These are phyloP conservation scores for Rattus norvegicus DNA, from an alignment of 2,113 vertebrate species.

Conservation along the genomic window DNA sequence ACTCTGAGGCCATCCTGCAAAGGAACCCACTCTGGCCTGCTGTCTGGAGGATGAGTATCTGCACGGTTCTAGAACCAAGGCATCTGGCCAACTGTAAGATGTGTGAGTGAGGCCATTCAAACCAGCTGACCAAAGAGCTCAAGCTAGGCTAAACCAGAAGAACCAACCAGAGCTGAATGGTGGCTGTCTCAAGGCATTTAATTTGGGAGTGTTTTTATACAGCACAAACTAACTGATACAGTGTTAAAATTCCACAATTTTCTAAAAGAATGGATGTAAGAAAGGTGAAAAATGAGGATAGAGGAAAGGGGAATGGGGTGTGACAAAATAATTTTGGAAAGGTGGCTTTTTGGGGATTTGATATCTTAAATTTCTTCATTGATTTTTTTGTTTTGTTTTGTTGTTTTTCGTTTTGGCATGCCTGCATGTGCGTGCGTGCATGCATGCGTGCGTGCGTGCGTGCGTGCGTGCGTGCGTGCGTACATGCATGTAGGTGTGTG, in stretches of 20 bases:
- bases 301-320: not conserved
- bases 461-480: not conserved
- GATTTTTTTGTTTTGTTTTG: not conserved
- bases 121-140: not conserved
- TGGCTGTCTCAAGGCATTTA: not conserved
- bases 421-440: too few species aligned
- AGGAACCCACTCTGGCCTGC: not conserved
- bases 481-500: not conserved
- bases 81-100: not conserved
- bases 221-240: conserved; percentile 43
- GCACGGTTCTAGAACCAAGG: not conserved
- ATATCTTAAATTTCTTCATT: not conserved
- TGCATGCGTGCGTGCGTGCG: not conserved
- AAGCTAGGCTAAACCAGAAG: not conserved
- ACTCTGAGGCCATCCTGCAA: not conserved
- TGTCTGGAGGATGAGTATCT: not conserved
- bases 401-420: not conserved
- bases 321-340: not conserved
- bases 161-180: not conserved
- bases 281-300: not conserved
- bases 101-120: not conserved
- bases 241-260: not conserved
- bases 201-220: not conserved
- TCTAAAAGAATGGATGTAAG: not conserved
- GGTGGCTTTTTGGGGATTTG: not conserved